These are phyloP conservation scores for Xiphorhynchus erythropygius DNA, from an alignment of 2,797 vertebrate genomes.

Conservation along the genomic window DNA sequence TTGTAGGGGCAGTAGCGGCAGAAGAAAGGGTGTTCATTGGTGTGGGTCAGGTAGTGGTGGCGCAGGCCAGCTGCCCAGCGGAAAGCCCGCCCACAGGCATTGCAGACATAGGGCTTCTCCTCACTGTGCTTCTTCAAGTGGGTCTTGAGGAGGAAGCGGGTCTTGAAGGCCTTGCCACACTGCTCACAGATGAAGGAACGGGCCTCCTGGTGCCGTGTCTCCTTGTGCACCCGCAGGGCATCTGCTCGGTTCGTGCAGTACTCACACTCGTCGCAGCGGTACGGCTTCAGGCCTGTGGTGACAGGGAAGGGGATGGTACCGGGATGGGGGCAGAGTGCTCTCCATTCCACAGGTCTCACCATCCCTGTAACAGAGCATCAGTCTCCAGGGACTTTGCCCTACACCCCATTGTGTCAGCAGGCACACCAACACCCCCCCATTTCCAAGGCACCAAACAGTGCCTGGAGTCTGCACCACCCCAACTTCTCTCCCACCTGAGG, in stretches of 20 bases:
- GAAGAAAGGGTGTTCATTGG: conserved; percentile 90
- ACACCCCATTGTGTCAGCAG: neutral
- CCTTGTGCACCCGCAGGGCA: conserved; percentile 87
- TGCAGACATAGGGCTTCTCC: conserved; percentile 87
- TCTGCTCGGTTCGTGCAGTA: conserved; percentile 94
- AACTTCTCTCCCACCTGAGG: neutral
- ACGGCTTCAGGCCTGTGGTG: conserved; percentile 87
- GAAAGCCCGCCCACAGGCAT: conserved; percentile 87
- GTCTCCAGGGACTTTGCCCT: neutral
- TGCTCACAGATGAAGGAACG: conserved; percentile 95
- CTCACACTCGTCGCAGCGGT: conserved; percentile 88
- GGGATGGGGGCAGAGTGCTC: neutral
- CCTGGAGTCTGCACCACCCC: neutral
- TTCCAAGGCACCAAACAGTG: neutral
- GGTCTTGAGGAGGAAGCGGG: conserved; percentile 91
- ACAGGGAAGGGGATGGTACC: neutral
- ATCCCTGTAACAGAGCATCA: neutral
- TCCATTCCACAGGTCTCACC: rapidly evolving
- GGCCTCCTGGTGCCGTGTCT: conserved; percentile 87
- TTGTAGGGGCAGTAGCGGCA: conserved; percentile 91
- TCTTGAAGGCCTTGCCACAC: conserved; percentile 98
- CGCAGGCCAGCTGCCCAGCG: conserved; percentile 94
- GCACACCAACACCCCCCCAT: neutral
- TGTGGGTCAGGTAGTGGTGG: conserved; percentile 95
- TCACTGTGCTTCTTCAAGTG: conserved; percentile 94